Conservation (phyloP, 2,888 invertebrate species). For the Cryptocephalus primarius region DNA sequence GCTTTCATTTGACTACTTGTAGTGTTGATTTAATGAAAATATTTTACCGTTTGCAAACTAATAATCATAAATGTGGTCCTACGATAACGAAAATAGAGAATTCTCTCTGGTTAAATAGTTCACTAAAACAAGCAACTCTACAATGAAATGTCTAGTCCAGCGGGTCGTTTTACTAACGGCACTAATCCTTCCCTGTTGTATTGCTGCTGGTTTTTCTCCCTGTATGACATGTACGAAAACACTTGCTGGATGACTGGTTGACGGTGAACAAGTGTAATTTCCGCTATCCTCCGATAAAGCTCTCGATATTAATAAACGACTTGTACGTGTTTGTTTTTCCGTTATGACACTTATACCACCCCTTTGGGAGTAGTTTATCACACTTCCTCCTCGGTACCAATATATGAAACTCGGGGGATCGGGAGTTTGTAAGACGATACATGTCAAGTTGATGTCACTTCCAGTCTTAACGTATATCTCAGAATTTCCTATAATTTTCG, state of each 20-base stretch:
- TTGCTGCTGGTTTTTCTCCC: constrained; percentile 39
- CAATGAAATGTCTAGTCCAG: background rate
- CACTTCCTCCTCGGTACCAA: constrained; percentile 73
- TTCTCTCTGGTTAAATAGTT: too few species aligned
- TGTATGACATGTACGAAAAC: constrained; percentile 48
- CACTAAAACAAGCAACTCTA: background rate
- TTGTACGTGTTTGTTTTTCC: constrained; percentile 74
- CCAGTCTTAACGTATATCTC: constrained; percentile 83
- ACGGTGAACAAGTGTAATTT: constrained; percentile 80
- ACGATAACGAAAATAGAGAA: too few species aligned
- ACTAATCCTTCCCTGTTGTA: constrained; percentile 31
- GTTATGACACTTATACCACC: constrained; percentile 81
- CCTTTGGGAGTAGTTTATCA: constrained; percentile 75
- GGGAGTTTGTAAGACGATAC: constrained; percentile 72
- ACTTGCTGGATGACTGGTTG: constrained; percentile 42
- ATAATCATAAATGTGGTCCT: too few species aligned
- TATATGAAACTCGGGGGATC: constrained; percentile 71
- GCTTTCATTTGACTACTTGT: too few species aligned
- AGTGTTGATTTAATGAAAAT: too few species aligned
- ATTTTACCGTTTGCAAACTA: too few species aligned
- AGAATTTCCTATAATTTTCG: constrained; percentile 75
- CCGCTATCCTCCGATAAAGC: constrained; percentile 75
- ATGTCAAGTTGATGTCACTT: constrained; percentile 85
- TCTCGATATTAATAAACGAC: constrained; percentile 71
- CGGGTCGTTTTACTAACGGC: background rate